Percentiles rank a stretch among this genome's conserved stretches.
Evolutionary conservation across 37 sponge, comb jelly and placozoan species (phyloP).

Genomic region (Lycopodina hypogea): DNA sequence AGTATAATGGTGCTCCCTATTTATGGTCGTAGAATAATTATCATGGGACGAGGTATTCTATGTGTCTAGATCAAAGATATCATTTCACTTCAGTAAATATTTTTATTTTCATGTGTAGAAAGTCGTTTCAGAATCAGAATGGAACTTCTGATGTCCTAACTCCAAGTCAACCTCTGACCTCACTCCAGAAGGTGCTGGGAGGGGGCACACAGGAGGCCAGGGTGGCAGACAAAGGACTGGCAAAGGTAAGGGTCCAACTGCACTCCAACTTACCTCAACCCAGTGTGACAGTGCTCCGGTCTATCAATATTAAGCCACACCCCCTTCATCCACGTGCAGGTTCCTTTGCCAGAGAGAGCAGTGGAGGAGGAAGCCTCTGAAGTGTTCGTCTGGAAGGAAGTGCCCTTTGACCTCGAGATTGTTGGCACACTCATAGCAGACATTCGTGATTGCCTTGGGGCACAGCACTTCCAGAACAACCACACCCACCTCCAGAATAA

Average conservation of each 20-base stretch:
- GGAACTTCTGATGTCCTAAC: not conserved
- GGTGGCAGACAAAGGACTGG: not conserved
- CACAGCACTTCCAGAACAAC: not conserved
- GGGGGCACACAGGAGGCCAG: slow-evolving; percentile 14
- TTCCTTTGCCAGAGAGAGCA: slow-evolving; percentile 34
- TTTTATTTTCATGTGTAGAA: not conserved
- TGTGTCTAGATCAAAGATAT: no score
- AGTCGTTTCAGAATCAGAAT: slow-evolving; percentile 19
- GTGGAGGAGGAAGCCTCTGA: slow-evolving; percentile 67
- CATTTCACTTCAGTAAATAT: no score
- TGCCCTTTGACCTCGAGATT: slow-evolving; percentile 51
- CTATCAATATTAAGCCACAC: not conserved
- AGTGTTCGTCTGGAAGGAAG: slow-evolving; percentile 55
- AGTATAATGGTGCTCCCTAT: no score
- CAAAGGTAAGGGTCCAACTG: not conserved
- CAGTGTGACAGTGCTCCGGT: not conserved
- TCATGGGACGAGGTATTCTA: no score
- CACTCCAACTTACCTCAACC: no score
- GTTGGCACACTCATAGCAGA: slow-evolving; percentile 35
- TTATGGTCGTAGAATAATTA: no score
- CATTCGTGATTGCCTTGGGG: slow-evolving; percentile 27
- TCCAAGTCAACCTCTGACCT: not conserved
- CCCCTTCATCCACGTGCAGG: not conserved
- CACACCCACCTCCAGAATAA: not conserved
- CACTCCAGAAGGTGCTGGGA: not conserved